Base-by-base conservation (phyloP, 1,140 invertebrate genomes). In the Hycleus cichorii region DNA sequence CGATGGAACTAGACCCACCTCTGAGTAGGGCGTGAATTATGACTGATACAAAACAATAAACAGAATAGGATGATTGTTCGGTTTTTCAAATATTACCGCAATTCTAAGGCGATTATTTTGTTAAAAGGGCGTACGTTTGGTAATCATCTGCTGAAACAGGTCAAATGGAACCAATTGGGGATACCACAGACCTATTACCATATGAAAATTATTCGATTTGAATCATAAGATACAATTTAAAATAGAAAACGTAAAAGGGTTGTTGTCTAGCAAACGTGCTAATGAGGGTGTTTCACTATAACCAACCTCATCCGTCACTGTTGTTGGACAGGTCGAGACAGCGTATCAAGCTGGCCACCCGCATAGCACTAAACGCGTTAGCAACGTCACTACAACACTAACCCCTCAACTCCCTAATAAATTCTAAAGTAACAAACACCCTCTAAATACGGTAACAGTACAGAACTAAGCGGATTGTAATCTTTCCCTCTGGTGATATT, bases 401-500 rank as follows among this genome's bases (percentile, higher is more conserved):
- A 18, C 18, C 18, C 18, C 18, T 44, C 57, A 49, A 39, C 55
- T 57, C 61, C 64, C 60, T 60, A 64, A 67, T 67, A 67, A 67
- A 67, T 67, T 65, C 64, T 61, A 56, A 63, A 67, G 63, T 65
- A 67, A 65, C 65, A 67, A 65, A 67, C 65, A 60, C 55, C 65
- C 61, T 49, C 47, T 25, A 32, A 32, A 32, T 5, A 32, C 32
- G 7, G 7, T 7, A 39, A 53, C 51, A 53, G 42, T 42, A 57
- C 65, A 52, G 54, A 57, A 58, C 63, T 67, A 67, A 65, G 65
- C 65, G 65, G 65, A 67, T 67, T 67, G 63, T 67, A 67, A 67
- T 67, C 65, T 67, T 65, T 67, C 63, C 65, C 65, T 62, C 57
- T 57, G 65, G 65, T 65, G 63, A 67, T 67, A 67, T 67, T 67